Conservation (phyloP, 2,113 vertebrate genomes). For the Thunnus thynnus region DNA sequence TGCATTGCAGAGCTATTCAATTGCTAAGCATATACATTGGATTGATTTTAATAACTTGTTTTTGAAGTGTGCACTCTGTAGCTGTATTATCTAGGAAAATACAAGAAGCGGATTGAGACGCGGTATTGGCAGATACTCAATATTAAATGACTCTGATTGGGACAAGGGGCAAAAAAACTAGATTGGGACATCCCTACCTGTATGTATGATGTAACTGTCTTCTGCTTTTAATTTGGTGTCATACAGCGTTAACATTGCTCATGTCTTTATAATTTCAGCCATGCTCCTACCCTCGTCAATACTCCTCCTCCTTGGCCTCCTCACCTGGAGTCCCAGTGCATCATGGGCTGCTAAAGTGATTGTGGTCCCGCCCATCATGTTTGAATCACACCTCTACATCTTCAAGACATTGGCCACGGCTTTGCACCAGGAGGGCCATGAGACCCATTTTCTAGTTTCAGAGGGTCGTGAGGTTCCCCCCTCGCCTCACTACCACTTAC, state of each 20-base stretch:
- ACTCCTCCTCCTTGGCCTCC: constrained; percentile 64
- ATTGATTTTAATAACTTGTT: no score
- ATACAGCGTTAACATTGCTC: constrained; percentile 20
- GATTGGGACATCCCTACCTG: no score
- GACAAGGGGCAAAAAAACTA: no score
- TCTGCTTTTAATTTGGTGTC: background rate
- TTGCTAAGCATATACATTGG: no score
- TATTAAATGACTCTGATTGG: no score
- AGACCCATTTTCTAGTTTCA: constrained; percentile 93
- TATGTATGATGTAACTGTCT: background rate
- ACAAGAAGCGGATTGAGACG: no score
- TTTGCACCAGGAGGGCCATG: constrained; percentile 93
- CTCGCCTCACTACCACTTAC: constrained; percentile 92
- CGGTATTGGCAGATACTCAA: no score
- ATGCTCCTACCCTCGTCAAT: constrained; percentile 89
- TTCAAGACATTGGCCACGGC: constrained; percentile 96
- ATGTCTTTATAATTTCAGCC: constrained; percentile 84
- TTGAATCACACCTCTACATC: constrained; percentile 99
- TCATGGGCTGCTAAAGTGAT: constrained; percentile 94
- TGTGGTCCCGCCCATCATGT: constrained; percentile 98
- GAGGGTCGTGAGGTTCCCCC: constrained; percentile 92
- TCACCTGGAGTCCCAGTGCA: constrained; percentile 76
- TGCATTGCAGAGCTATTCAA: no score
- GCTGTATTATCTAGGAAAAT: no score
- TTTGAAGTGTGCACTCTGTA: no score